Percentiles rank a stretch among this genome's conserved stretches.
phyloP scores from a whole-genome alignment of 2,113 vertebrate genomes.

The Peromyscus maniculatus region DNA sequence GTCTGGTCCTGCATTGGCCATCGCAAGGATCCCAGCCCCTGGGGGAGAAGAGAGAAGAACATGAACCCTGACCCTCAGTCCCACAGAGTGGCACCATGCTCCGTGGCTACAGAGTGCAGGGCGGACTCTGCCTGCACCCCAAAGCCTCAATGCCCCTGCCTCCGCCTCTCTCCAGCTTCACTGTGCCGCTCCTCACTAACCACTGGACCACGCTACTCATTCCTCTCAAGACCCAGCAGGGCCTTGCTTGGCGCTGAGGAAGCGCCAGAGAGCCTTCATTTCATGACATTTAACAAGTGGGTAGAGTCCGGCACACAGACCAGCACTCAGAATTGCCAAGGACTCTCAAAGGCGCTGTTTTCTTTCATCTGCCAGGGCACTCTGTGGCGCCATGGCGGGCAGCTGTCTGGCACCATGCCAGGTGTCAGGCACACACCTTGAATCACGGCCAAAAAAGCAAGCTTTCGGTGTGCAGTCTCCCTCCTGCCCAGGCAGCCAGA shows the following conservation, averaged over 20 bases:
- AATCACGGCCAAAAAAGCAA: constrained; percentile 6
- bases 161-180: background rate
- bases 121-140: background rate
- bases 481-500: background rate
- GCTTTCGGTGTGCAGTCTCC: background rate
- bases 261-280: background rate
- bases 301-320: background rate
- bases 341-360: background rate
- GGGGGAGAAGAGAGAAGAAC: background rate
- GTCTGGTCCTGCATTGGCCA: constrained; percentile 97
- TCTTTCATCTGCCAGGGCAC: background rate
- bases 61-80: background rate
- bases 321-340: background rate
- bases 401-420: constrained; percentile 39
- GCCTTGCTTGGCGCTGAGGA: background rate
- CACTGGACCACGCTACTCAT: background rate
- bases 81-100: background rate
- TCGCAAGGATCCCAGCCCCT: constrained; percentile 97
- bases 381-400: background rate
- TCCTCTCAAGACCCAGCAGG: background rate
- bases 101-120: background rate
- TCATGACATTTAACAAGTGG: background rate
- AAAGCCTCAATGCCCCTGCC: background rate
- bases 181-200: background rate
- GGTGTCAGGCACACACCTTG: background rate